These are phyloP conservation scores for Ctena decussata DNA, from an alignment of 2,888 invertebrate genomes.

Conservation along the genomic window DNA sequence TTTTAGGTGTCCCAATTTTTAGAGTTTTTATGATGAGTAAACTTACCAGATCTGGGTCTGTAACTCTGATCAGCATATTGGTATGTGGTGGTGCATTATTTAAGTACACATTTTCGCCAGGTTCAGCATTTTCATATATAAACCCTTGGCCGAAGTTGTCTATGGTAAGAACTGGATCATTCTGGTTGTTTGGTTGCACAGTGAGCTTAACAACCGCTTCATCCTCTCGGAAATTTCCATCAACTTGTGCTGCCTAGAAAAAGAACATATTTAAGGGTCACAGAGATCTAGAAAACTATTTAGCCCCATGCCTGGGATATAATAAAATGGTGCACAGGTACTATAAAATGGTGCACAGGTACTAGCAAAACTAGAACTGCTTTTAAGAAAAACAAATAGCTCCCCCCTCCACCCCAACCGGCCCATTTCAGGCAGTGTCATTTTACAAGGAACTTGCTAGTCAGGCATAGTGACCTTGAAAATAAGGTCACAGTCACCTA, in stretches of 20 bases:
- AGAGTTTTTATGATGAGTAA: too few species aligned
- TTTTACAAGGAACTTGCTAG: too few species aligned
- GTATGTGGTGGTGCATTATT: neutral
- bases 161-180: constrained; percentile 56
- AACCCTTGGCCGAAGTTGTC: constrained; percentile 61
- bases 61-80: constrained; percentile 57
- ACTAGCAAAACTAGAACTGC: too few species aligned
- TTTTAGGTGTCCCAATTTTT: too few species aligned
- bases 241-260: neutral
- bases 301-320: too few species aligned
- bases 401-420: too few species aligned
- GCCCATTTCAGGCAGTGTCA: too few species aligned
- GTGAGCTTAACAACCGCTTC: constrained; percentile 60
- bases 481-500: too few species aligned
- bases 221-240: neutral
- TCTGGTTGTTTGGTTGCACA: constrained; percentile 63
- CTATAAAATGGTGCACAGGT: too few species aligned
- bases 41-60: constrained; percentile 76
- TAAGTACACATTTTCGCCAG: constrained; percentile 45
- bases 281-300: neutral
- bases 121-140: constrained; percentile 69
- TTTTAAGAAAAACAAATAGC: too few species aligned
- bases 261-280: neutral
- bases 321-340: too few species aligned
- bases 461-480: too few species aligned